A percentile compares a stretch with the other conserved stretches of the same genome.
These are phyloP conservation scores for Corythornis leucogaster DNA, from an alignment of 2,797 vertebrate genomes.

Conservation along the genomic window DNA sequence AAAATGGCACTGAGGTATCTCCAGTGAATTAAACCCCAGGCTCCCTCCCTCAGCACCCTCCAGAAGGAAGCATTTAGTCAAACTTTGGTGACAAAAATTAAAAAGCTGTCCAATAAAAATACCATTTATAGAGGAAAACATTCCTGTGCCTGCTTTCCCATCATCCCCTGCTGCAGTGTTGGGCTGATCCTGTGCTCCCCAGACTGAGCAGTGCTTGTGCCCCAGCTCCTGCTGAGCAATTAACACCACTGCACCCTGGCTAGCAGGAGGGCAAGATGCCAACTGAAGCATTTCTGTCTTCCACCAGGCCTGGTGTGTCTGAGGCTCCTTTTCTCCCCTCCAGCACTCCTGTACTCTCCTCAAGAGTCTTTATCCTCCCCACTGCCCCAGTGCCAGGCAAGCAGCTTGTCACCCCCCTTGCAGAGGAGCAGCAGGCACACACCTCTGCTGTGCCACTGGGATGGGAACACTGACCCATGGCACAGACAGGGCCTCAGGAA, in stretches of 20 bases:
- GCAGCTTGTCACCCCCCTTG: not conserved
- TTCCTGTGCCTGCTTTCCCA: not conserved
- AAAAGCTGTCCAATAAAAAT: not conserved
- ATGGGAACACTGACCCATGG: accelerated
- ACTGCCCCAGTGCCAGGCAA: not conserved
- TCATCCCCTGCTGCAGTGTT: not conserved
- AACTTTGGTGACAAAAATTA: not conserved
- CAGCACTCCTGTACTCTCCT: not conserved
- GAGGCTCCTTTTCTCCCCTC: not conserved
- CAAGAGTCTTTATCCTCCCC: not conserved
- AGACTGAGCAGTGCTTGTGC: not conserved
- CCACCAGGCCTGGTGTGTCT: not conserved
- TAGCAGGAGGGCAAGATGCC: not conserved
- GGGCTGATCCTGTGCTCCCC: not conserved
- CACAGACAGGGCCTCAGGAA: not conserved
- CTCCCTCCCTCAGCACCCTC: not conserved
- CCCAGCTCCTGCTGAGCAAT: not conserved
- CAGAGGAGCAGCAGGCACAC: not conserved
- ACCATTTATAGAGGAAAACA: not conserved
- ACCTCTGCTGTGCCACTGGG: not conserved
- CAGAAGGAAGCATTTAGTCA: not conserved
- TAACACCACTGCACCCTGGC: slow-evolving; percentile 16
- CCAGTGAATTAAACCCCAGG: not conserved
- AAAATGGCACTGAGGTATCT: not conserved
- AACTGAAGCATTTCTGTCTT: slow-evolving; percentile 5